phyloP scores from a whole-genome alignment of 92 coral and sea anemone genomes.

The Heteractis magnifica region DNA sequence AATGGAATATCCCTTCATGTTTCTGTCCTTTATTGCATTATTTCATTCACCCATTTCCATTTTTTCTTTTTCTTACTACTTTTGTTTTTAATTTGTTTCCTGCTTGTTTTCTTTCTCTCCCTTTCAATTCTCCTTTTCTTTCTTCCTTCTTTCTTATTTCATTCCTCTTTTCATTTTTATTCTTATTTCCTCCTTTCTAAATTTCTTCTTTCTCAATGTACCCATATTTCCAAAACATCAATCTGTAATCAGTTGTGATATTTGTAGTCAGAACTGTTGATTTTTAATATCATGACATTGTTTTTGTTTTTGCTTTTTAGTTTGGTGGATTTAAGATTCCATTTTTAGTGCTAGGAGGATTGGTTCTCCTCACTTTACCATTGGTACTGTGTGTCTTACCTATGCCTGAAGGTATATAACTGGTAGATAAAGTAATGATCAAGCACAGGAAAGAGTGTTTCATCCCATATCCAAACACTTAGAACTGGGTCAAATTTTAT shows the following conservation, averaged over 20 bases:
- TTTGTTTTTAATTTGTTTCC: not conserved
- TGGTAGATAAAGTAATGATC: too few relatives aligned
- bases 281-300: not conserved
- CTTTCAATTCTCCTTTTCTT: not conserved
- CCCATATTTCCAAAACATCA: not conserved
- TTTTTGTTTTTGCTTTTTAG: conserved; percentile 35
- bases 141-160: not conserved
- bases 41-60: not conserved
- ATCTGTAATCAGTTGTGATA: not conserved
- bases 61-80: not conserved
- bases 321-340: conserved; percentile 90
- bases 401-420: conserved; percentile 52
- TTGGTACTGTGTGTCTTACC: conserved; percentile 72
- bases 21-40: not conserved
- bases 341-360: conserved; percentile 74
- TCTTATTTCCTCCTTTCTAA: not conserved
- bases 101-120: not conserved
- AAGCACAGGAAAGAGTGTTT: too few relatives aligned
- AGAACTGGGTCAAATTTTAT: not conserved
- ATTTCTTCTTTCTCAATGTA: not conserved
- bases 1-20: not conserved
- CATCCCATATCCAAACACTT: too few relatives aligned
- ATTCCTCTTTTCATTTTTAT: not conserved
- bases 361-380: conserved; percentile 69
- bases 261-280: not conserved